These are phyloP conservation scores for Pheosia gnoma DNA, from an alignment of 2,888 invertebrate genomes.

Conservation along the genomic window DNA sequence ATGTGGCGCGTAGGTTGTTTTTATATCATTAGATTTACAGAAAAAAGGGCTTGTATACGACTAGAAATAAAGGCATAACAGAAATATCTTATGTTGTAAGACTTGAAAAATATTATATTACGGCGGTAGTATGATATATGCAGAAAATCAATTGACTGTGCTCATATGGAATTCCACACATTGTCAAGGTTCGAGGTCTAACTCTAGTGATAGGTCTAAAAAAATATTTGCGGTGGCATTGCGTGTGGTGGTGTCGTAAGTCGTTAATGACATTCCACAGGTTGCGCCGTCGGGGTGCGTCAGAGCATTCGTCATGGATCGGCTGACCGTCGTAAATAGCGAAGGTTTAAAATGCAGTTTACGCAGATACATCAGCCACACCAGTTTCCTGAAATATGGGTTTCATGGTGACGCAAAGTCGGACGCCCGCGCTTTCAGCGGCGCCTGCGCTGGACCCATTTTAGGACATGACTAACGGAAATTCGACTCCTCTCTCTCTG, in stretches of 20 bases:
- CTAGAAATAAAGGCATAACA: slow-evolving; percentile 1
- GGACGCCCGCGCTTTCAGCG: slow-evolving; percentile 83
- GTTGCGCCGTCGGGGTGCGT: slow-evolving; percentile 68
- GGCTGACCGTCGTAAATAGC: slow-evolving; percentile 55
- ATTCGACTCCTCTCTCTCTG: slow-evolving; percentile 85
- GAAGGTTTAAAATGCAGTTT: slow-evolving; percentile 62
- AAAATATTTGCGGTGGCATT: slow-evolving; percentile 53
- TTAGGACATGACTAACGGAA: slow-evolving; percentile 89
- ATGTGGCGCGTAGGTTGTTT: slow-evolving; percentile 12
- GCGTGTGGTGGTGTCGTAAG: slow-evolving; percentile 64
- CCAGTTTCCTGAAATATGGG: slow-evolving; percentile 81
- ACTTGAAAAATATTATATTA: not conserved
- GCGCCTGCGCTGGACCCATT: slow-evolving; percentile 87
- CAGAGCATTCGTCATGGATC: slow-evolving; percentile 68
- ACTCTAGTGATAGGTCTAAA: slow-evolving; percentile 25
- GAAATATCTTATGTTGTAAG: not conserved
- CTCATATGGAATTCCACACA: not conserved
- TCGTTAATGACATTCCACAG: slow-evolving; percentile 77
- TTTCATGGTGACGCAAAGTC: slow-evolving; percentile 80
- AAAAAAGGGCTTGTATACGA: slow-evolving; percentile 15
- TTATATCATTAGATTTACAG: slow-evolving; percentile 9
- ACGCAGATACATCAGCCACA: slow-evolving; percentile 59
- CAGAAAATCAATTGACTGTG: not conserved
- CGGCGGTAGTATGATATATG: too few species aligned
- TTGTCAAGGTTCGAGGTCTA: not conserved